phyloP scores from a whole-genome alignment of 2,113 vertebrate species.

The Addax nasomaculatus region DNA sequence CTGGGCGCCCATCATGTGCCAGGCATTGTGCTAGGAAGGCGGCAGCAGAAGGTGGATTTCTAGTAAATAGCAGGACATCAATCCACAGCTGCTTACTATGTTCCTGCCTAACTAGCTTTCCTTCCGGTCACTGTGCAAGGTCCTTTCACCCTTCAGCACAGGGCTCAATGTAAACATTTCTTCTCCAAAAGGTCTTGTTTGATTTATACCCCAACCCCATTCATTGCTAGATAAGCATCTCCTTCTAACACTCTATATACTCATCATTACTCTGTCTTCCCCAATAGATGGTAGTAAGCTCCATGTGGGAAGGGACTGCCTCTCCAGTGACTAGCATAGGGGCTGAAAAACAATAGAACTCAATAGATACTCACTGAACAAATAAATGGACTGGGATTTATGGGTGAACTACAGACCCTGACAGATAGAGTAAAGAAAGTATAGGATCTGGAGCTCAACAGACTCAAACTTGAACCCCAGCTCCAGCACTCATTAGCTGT shows the following conservation, averaged over 20 bases:
- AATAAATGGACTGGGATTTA: not conserved
- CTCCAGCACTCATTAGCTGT: not conserved
- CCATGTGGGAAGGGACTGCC: not conserved
- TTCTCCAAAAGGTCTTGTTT: not conserved
- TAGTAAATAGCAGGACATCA: not conserved
- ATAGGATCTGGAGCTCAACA: not conserved
- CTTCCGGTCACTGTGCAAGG: not conserved
- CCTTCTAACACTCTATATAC: not conserved
- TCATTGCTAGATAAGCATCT: not conserved
- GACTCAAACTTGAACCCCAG: not conserved
- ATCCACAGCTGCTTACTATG: not conserved
- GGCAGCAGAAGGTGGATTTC: not conserved
- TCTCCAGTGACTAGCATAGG: not conserved
- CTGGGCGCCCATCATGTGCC: not conserved
- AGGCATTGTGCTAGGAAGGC: not conserved
- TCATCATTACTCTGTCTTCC: not conserved
- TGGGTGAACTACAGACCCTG: not conserved
- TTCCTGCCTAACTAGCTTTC: not conserved
- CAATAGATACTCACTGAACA: not conserved
- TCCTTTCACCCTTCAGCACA: not conserved
- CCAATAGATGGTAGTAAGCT: not conserved
- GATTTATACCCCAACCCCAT: not conserved
- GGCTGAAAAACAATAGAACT: not conserved
- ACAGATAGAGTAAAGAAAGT: not conserved
- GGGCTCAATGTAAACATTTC: not conserved